These are phyloP conservation scores for Callyntrura guangdongensis DNA, from an alignment of 2,888 invertebrate genomes.

Conservation along the genomic window DNA sequence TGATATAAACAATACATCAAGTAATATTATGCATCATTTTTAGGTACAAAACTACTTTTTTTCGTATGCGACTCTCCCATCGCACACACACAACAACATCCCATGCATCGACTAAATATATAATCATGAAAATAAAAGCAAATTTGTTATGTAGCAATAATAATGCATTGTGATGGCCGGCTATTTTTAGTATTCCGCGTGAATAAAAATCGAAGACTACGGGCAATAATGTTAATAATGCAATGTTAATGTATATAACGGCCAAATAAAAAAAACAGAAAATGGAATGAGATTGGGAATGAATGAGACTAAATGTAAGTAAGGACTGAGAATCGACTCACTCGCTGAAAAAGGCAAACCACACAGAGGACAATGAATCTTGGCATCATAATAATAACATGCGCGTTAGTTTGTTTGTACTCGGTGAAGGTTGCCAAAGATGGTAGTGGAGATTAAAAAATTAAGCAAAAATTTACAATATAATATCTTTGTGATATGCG, in stretches of 20 bases:
- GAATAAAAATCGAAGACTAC: slow-evolving; percentile 5
- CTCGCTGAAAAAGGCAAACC: slow-evolving; percentile 40
- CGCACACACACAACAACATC: too few species aligned
- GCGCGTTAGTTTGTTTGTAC: not conserved
- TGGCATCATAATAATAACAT: not conserved
- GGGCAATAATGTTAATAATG: not conserved
- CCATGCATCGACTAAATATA: not conserved
- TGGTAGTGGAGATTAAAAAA: slow-evolving; percentile 66
- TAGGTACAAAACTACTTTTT: slow-evolving; percentile 47
- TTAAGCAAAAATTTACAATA: slow-evolving; percentile 34
- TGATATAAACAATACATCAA: slow-evolving; percentile 11
- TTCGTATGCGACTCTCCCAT: slow-evolving; percentile 54
- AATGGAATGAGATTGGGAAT: slow-evolving; percentile 35
- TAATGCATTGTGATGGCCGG: not conserved
- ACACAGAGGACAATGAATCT: slow-evolving; percentile 45
- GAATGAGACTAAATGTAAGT: too few species aligned
- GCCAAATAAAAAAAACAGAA: not conserved
- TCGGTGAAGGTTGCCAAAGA: slow-evolving; percentile 71
- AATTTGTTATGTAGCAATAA: too few species aligned
- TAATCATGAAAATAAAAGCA: too few species aligned
- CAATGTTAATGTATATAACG: too few species aligned
- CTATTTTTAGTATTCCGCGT: slow-evolving; percentile 47
- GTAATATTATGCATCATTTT: not conserved
- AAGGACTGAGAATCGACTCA: too few species aligned
- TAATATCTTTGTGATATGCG: too few species aligned